A percentile compares a stretch with the other conserved stretches of the same genome.
phyloP scores from a whole-genome alignment of 2,888 invertebrate species.

The Aplocera efformata region DNA sequence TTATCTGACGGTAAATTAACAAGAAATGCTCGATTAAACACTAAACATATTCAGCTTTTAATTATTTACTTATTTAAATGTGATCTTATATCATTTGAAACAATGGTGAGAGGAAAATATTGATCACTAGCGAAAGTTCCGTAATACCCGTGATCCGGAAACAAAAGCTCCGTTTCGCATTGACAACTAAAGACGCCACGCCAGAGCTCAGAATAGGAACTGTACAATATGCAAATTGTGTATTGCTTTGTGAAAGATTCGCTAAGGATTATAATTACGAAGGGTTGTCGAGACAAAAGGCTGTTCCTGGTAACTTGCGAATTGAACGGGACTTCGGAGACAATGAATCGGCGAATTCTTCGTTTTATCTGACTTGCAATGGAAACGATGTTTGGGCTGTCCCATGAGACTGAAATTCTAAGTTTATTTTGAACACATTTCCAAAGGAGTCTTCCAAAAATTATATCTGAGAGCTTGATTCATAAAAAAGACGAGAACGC shows the following conservation, averaged over 20 bases:
- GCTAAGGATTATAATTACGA: slow-evolving; percentile 40
- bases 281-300: slow-evolving; percentile 31
- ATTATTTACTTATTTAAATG: too few relatives aligned
- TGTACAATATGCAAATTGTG: slow-evolving; percentile 42
- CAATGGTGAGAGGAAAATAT: slow-evolving; percentile 7
- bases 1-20: too few relatives aligned
- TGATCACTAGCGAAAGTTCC: slow-evolving; percentile 23
- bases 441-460: too few relatives aligned
- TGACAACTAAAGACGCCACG: slow-evolving; percentile 13
- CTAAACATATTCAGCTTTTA: too few relatives aligned
- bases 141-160: slow-evolving; percentile 20
- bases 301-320: slow-evolving; percentile 34
- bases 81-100: too few relatives aligned
- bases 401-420: slow-evolving; percentile 11
- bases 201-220: slow-evolving; percentile 28
- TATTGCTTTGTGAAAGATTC: slow-evolving; percentile 36
- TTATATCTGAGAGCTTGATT: too few relatives aligned
- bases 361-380: slow-evolving; percentile 26
- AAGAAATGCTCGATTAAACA: too few relatives aligned
- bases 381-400: slow-evolving; percentile 15
- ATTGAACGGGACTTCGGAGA: slow-evolving; percentile 31
- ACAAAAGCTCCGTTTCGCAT: slow-evolving; percentile 16
- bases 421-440: too few relatives aligned
- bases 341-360: slow-evolving; percentile 28
- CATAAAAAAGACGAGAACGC: too few relatives aligned